These are phyloP conservation scores for Siphonodentalium dalli DNA, from an alignment of 2,888 invertebrate genomes.

Conservation along the genomic window DNA sequence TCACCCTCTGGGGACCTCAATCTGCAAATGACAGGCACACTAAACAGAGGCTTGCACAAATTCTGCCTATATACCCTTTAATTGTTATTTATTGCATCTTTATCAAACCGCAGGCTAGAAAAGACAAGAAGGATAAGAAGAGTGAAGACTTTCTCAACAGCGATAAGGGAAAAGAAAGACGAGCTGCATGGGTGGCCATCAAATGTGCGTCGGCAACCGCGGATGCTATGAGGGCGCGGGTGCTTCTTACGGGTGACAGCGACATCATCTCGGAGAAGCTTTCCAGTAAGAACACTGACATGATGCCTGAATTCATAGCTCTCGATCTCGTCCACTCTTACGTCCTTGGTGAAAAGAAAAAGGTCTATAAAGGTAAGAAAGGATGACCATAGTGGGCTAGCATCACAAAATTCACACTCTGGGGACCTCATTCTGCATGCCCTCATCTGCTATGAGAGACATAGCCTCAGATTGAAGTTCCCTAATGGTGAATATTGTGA, in stretches of 20 bases:
- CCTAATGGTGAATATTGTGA: no score
- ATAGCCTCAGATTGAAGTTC: no score
- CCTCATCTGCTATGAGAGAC: no score
- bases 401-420: no score
- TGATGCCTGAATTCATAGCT: slow-evolving; percentile 57
- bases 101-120: slow-evolving; percentile 9
- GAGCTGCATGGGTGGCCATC: slow-evolving; percentile 58
- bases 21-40: no score
- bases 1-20: no score
- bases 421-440: no score
- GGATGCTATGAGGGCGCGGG: slow-evolving; percentile 47
- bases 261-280: slow-evolving; percentile 46
- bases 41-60: neutral
- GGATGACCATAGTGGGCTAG: no score
- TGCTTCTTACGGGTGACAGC: slow-evolving; percentile 50
- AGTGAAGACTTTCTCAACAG: slow-evolving; percentile 34
- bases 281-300: slow-evolving; percentile 32
- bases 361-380: slow-evolving; percentile 60
- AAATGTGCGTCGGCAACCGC: slow-evolving; percentile 57
- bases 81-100: neutral
- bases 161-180: slow-evolving; percentile 47
- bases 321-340: slow-evolving; percentile 59
- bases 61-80: neutral
- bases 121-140: slow-evolving; percentile 24
- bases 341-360: slow-evolving; percentile 62